Evolutionary conservation across 2,113 vertebrate species (phyloP), one percentile per base, ranked within the genome.

Genomic region (Phoenicopterus ruber): DNA sequence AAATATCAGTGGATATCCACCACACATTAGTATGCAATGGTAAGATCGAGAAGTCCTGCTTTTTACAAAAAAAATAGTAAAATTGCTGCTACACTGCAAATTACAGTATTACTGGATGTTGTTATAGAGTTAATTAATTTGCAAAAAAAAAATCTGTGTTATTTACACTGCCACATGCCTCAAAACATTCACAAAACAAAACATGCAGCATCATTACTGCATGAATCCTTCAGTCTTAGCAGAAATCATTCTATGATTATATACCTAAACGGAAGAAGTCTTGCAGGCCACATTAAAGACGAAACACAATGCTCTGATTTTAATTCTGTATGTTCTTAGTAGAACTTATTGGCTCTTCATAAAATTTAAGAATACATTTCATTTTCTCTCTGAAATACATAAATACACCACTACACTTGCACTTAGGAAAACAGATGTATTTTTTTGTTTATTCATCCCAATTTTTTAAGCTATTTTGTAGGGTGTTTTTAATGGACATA

Each of bases 51-150:
- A 79, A 95, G 67, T 25, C 29, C 76, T 58, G 25, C 17, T 88
- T 96, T 95, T 74, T 58, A 73, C 1, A 55, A 57, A 38, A 92
- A 57, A 78, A 85, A 52, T 52, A 66, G 22, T 89, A 83, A 96
- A 94, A 85, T 76, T 97, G 46, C 46, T 88, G 80, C 73, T 95
- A 40, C 16, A 57, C 38, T 91, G 73, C 62, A 95, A 87, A 88
- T 59, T n/a, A 38, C 20, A 31, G 3, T 86, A 86, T 54, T 89
- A 55, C 40, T 86, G 19, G 36, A 84, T 69, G 49, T 92, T 85
- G 15, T n/a, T 95, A 77, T 70, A 95, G 69, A 91, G 59, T 88
- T 91, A 91, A 96, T 95, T 94, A 79, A 70, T 93, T 85, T 58
- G 59, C 21, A 88, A 96, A 96, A 92, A 83, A 40, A 50, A 55